These are phyloP conservation scores for Gadopsis marmoratus DNA, from an alignment of 2,797 vertebrate species.

Conservation along the genomic window DNA sequence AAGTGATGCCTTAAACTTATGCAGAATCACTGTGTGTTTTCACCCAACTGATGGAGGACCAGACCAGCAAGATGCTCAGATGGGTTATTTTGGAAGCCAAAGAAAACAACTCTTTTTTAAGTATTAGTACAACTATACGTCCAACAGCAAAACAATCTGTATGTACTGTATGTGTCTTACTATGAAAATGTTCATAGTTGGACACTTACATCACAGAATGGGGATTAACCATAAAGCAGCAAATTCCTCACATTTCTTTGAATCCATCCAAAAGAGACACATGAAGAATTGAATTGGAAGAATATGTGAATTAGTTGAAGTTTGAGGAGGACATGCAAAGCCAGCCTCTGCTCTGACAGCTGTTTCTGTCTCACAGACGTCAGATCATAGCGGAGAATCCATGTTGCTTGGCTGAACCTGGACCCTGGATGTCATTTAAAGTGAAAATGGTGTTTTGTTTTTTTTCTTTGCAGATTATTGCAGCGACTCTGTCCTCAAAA, in stretches of 20 bases:
- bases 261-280: not conserved
- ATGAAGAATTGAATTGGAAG: not conserved
- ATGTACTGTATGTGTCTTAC: not conserved
- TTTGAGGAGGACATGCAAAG: not conserved
- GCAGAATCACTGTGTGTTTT: not conserved
- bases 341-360: slow-evolving; percentile 9
- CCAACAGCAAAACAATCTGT: not conserved
- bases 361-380: slow-evolving; percentile 35
- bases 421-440: slow-evolving; percentile 12
- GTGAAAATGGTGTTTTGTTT: not conserved
- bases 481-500: slow-evolving; percentile 36
- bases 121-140: not conserved
- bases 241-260: not conserved
- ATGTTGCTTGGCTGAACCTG: slow-evolving; percentile 15
- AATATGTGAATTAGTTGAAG: not conserved
- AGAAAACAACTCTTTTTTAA: not conserved
- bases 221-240: not conserved
- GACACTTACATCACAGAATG: not conserved
- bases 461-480: not conserved
- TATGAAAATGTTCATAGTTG: not conserved
- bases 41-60: not conserved
- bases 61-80: too few relatives aligned
- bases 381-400: slow-evolving; percentile 18
- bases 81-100: not conserved
- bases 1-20: not conserved